Evolutionary conservation across 2,888 invertebrate genomes (phyloP), one percentile per base, ranked within the genome.

Genomic region (Bugulina stolonifera): DNA sequence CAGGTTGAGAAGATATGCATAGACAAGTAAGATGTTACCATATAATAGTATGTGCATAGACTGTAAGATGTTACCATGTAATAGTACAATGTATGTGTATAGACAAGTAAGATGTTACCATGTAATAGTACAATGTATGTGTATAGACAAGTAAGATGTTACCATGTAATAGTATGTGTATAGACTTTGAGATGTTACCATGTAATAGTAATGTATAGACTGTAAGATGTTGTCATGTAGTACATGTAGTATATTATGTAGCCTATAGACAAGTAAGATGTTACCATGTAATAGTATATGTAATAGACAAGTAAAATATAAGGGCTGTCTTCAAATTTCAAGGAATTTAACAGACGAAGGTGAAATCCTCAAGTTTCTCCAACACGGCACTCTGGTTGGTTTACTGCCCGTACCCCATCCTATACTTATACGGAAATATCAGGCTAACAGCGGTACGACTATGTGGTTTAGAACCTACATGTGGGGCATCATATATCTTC

Each of bases 1-100:
- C 99, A 99, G 87, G 99, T 99, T 29, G 99, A 99, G 87, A 99
- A 99, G 87, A 99, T 99, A 79, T 99, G 99, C 86, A 99, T 99
- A 81, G 99, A 97, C 86, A 96, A 95, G 94, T 94, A 81, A 87
- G 43, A 10, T 43, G 69, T 25, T 35, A 43, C 43, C 18, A 43
- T 43, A 18, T 18, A 43, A 18, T 43, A n/a, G n/a, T n/a, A n/a
- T n/a, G n/a, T n/a, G 89, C 86, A n/a, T 69, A 14, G 10, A 52
- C 52, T 52, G 10, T 14, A 14, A 52, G 22, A 14, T 23, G 55
- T 55, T 55, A 55, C 25, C 23, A 55, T 35, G 27, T 22, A 58
- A 27, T 69, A 18, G 18, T n/a, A n/a, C n/a, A n/a, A n/a, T n/a
- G n/a, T n/a, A n/a, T n/a, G n/a, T n/a, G 89, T 86, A n/a, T 69